Evolutionary conservation across 1,140 invertebrate genomes (phyloP).

Genomic region (Drosophila ercepeae): DNA sequence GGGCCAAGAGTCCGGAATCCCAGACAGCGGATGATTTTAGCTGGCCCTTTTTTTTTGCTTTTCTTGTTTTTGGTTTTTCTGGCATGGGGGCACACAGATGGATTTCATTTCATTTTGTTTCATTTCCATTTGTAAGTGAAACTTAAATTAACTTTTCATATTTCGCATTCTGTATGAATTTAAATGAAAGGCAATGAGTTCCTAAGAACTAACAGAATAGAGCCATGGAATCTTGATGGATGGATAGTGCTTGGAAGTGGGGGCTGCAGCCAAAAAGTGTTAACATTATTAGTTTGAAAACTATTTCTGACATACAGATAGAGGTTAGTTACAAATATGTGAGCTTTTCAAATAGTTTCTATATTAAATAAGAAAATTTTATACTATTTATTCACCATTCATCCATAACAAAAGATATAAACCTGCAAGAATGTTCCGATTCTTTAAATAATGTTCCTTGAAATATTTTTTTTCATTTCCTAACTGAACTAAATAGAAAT

Average conservation of each 20-base stretch:
- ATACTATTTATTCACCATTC: too few species aligned
- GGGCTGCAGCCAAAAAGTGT: background rate
- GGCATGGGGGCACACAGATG: conserved; percentile 38
- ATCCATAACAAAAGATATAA: too few species aligned
- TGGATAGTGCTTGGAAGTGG: background rate
- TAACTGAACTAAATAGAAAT: background rate
- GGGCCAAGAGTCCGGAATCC: conserved; percentile 27
- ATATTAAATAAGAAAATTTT: background rate
- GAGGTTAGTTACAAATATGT: background rate
- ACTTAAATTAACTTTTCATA: conserved; percentile 80
- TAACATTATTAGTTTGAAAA: conserved; percentile 8
- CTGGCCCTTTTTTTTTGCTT: conserved; percentile 29
- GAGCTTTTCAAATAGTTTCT: background rate
- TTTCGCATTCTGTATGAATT: conserved; percentile 76
- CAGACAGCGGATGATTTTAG: conserved; percentile 66
- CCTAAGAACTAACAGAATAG: conserved; percentile 2
- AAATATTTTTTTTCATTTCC: too few species aligned
- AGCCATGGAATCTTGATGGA: conserved; percentile 13
- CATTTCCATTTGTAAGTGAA: conserved; percentile 80
- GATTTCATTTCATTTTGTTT: conserved; percentile 76
- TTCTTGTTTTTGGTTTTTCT: conserved; percentile 9
- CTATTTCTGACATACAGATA: too few species aligned
- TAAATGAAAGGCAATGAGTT: conserved; percentile 41
- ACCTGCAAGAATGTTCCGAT: too few species aligned
- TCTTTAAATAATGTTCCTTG: too few species aligned